Conservation (phyloP, 2,113 vertebrate species). For the Ictalurus furcatus region DNA sequence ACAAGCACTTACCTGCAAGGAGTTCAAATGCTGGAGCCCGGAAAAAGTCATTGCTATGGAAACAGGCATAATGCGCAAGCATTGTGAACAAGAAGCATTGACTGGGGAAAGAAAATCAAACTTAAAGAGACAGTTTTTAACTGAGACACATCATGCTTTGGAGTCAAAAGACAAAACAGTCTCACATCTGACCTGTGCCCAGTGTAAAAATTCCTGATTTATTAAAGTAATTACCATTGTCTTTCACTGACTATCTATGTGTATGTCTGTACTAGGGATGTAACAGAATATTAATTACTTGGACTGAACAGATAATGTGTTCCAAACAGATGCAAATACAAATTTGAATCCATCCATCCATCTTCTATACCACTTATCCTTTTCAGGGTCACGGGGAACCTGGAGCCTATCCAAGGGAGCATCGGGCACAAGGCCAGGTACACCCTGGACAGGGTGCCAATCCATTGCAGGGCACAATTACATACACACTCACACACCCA, state of each 20-base stretch:
- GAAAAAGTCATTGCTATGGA: conserved; percentile 75
- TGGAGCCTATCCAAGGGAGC: no score
- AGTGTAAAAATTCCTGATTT: neutral
- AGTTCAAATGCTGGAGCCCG: conserved; percentile 62
- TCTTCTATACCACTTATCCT: no score
- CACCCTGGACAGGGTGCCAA: no score
- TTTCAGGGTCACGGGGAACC: no score
- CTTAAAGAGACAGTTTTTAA: conserved; percentile 35
- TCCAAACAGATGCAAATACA: neutral
- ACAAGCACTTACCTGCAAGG: conserved; percentile 67
- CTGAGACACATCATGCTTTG: conserved; percentile 16
- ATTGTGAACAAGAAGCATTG: conserved; percentile 37
- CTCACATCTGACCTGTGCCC: neutral
- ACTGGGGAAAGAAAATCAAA: conserved; percentile 33
- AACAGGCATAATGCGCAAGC: conserved; percentile 70
- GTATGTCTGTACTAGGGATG: neutral
- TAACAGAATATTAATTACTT: neutral
- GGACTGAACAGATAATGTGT: neutral
- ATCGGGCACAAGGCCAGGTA: no score
- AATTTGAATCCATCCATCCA: neutral
- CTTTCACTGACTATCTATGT: neutral
- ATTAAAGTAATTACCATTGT: neutral
- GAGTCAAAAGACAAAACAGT: conserved; percentile 9
- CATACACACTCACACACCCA: no score
- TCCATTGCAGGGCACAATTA: no score